Evolutionary conservation across 2,797 vertebrate genomes (phyloP), one percentile per base, ranked within the genome.

Genomic region (Myotis planiceps): DNA sequence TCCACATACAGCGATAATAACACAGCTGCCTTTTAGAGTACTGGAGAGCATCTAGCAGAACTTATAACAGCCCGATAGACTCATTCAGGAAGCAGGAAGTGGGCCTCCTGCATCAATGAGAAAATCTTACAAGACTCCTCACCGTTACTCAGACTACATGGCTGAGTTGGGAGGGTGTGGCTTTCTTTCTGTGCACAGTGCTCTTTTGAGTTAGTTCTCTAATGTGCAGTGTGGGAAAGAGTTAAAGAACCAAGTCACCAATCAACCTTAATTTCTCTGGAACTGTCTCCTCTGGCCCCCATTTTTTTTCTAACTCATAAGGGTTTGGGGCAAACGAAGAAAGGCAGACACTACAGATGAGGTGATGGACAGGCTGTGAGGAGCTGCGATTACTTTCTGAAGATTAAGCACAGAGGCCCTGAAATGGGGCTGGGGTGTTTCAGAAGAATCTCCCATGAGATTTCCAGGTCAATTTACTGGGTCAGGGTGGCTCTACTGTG

Each of bases 281-380:
- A 94, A 93, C 69, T 68, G 9, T 9, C 47, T 37, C 13, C 0
- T 5, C 34, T 29, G 16, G 0, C 8, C 25, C 29, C 29, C 55
- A 19, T 49, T n/a, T 49, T 21, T 14, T 49, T 32, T 12, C 18
- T 13, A 47, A 53, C 49, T 88, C 69, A 58, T 84, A 79, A 69
- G 74, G 79, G 68, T 90, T 90, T 85, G 82, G 88, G 63, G 81
- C 63, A 94, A 95, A 90, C 39, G 39, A 75, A 81, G 68, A 94
- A 68, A 32, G 65, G 68, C 55, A 90, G 65, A 92, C 25, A 6
- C 66, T 90, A 45, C 3, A 79, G 90, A 85, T 79, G 84, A 95
- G 78, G 63, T 92, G 88, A 82, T 16, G 21, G 76, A 72, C 81
- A 89, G 21, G 55, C 19, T 68, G 9, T 42, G 90, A 88, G 68